Conservation (phyloP, 2,888 invertebrate species). For the Brachyopa scutellaris region DNA sequence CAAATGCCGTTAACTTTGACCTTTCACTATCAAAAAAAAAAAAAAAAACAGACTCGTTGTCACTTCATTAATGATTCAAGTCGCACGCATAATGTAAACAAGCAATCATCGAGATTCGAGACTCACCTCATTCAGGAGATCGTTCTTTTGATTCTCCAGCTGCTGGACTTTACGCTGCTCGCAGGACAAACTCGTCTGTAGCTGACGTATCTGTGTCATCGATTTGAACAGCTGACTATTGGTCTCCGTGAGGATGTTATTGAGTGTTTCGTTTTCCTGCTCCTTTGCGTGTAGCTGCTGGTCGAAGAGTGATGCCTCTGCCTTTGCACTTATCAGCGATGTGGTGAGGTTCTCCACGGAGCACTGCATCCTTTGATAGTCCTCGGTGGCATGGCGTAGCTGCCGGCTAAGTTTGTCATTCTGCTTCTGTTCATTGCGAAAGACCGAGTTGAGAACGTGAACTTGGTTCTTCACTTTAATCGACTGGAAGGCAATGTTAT, state of each 20-base stretch:
- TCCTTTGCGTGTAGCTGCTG: slow-evolving; percentile 74
- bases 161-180: slow-evolving; percentile 75
- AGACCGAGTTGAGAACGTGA: slow-evolving; percentile 76
- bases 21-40: slow-evolving; percentile 18
- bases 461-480: slow-evolving; percentile 76
- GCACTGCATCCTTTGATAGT: slow-evolving; percentile 72
- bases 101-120: not conserved
- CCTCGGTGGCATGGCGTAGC: slow-evolving; percentile 74
- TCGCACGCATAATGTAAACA: slow-evolving; percentile 40
- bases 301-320: slow-evolving; percentile 74
- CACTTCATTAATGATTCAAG: slow-evolving; percentile 41
- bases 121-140: slow-evolving; percentile 75
- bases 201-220: slow-evolving; percentile 74
- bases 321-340: slow-evolving; percentile 74
- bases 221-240: slow-evolving; percentile 75
- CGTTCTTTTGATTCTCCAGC: slow-evolving; percentile 75
- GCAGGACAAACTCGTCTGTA: slow-evolving; percentile 73
- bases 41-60: not conserved
- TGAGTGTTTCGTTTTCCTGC: slow-evolving; percentile 75
- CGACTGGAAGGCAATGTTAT: too few relatives aligned
- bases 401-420: slow-evolving; percentile 77
- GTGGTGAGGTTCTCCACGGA: slow-evolving; percentile 75
- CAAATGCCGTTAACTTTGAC: slow-evolving; percentile 51
- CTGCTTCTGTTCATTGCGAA: slow-evolving; percentile 78
- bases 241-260: slow-evolving; percentile 69